These are phyloP conservation scores for Motacilla tschutschensis DNA, from an alignment of 2,113 vertebrate genomes.

Conservation along the genomic window DNA sequence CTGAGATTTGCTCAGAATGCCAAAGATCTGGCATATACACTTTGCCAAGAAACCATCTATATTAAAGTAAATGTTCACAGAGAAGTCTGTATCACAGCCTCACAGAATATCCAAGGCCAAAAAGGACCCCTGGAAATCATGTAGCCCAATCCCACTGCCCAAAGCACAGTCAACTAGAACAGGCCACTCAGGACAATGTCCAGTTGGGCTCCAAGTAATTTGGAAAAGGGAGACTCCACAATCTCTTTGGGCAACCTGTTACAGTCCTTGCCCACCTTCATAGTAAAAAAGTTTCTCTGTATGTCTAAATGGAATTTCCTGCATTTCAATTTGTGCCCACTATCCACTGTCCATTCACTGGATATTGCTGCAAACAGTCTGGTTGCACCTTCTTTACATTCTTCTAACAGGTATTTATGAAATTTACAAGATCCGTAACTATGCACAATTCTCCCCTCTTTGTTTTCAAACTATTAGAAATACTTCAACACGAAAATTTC, in stretches of 20 bases:
- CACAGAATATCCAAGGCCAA: neutral
- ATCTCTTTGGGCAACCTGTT: neutral
- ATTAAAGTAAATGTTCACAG: neutral
- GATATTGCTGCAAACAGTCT: neutral
- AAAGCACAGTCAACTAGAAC: neutral
- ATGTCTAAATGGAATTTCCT: neutral
- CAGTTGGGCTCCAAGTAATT: fast-evolving
- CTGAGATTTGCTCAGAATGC: neutral
- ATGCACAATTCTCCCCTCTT: neutral
- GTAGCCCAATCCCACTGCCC: neutral
- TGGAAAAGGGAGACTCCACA: neutral
- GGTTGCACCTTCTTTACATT: neutral
- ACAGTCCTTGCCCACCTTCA: neutral
- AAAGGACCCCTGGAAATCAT: neutral
- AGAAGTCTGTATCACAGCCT: neutral
- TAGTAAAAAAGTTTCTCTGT: neutral
- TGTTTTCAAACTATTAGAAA: neutral
- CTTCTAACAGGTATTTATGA: neutral
- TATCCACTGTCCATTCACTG: neutral
- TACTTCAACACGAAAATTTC: neutral
- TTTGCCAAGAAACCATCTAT: neutral
- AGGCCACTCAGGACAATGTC: neutral
- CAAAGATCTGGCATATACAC: neutral
- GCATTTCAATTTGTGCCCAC: neutral
- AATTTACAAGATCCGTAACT: neutral